phyloP scores from a whole-genome alignment of 2,888 invertebrate species.

The Ctenicera cuprea region DNA sequence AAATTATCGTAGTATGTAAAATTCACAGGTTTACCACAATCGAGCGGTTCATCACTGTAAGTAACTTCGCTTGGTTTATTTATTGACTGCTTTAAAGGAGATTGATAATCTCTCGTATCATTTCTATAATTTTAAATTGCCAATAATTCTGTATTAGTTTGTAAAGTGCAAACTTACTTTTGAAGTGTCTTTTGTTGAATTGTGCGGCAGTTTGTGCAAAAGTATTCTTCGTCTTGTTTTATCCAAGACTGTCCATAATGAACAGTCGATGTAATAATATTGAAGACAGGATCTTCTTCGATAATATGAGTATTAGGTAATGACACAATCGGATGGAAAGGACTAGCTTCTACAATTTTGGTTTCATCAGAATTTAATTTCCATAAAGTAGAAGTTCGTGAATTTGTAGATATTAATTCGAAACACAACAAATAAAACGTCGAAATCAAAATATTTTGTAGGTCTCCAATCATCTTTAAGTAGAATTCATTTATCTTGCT shows the following conservation, averaged over 20 bases:
- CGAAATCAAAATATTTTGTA: slow-evolving; percentile 75
- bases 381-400: slow-evolving; percentile 89
- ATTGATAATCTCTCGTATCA: slow-evolving; percentile 46
- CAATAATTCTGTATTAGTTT: background rate
- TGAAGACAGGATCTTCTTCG: slow-evolving; percentile 83
- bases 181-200: slow-evolving; percentile 68
- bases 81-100: slow-evolving; percentile 46
- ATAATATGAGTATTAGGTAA: slow-evolving; percentile 64
- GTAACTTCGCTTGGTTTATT: slow-evolving; percentile 41
- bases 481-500: slow-evolving; percentile 8
- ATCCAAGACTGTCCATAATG: slow-evolving; percentile 81
- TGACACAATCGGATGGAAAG: slow-evolving; percentile 74
- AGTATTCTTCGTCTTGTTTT: slow-evolving; percentile 80
- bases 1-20: slow-evolving; percentile 93
- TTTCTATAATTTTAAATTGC: slow-evolving; percentile 45
- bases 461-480: slow-evolving; percentile 71
- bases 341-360: slow-evolving; percentile 81
- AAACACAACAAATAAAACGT: slow-evolving; percentile 83
- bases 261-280: slow-evolving; percentile 84
- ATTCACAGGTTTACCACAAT: slow-evolving; percentile 91
- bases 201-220: slow-evolving; percentile 78
- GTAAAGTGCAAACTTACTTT: slow-evolving; percentile 49
- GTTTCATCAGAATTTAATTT: slow-evolving; percentile 85
- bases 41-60: slow-evolving; percentile 80
- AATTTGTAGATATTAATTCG: slow-evolving; percentile 84